Conservation (phyloP, 2,113 vertebrate genomes). For the Ariopsis seemanni region DNA sequence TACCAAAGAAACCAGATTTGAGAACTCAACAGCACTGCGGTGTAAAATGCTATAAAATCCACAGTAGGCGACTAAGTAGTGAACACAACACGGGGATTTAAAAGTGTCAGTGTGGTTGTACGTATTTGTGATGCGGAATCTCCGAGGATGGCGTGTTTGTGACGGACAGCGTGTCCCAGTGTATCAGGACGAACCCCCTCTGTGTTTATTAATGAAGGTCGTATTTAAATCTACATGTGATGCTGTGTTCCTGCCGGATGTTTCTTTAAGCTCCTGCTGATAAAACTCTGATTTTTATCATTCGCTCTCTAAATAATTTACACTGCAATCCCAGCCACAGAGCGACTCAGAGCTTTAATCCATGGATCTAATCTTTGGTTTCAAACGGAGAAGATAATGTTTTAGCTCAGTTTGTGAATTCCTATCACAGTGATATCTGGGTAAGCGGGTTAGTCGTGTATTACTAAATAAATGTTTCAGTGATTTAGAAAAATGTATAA, state of each 20-base stretch:
- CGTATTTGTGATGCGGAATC: neutral
- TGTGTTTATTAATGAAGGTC: slow-evolving; percentile 20
- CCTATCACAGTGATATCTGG: neutral
- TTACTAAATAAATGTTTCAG: neutral
- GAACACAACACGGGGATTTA: neutral
- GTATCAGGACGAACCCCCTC: neutral
- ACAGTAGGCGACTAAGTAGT: neutral
- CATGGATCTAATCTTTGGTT: neutral
- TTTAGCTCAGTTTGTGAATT: slow-evolving; percentile 18
- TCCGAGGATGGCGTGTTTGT: neutral
- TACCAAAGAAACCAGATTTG: neutral
- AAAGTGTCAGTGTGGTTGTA: neutral
- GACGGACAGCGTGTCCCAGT: neutral
- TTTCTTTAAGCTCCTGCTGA: slow-evolving; percentile 5
- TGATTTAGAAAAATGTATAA: neutral
- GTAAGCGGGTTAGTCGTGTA: neutral
- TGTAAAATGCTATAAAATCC: neutral
- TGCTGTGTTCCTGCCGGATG: neutral
- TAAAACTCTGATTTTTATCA: slow-evolving; percentile 3
- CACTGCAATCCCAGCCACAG: slow-evolving; percentile 1
- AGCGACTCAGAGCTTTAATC: slow-evolving; percentile 12
- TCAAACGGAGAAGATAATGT: slow-evolving; percentile 20
- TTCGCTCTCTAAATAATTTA: slow-evolving; percentile 11
- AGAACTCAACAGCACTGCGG: too few relatives aligned
- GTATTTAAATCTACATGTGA: slow-evolving; percentile 17